These are phyloP conservation scores for Cynocephalus volans DNA, from an alignment of 2,113 vertebrate species.

Conservation along the genomic window DNA sequence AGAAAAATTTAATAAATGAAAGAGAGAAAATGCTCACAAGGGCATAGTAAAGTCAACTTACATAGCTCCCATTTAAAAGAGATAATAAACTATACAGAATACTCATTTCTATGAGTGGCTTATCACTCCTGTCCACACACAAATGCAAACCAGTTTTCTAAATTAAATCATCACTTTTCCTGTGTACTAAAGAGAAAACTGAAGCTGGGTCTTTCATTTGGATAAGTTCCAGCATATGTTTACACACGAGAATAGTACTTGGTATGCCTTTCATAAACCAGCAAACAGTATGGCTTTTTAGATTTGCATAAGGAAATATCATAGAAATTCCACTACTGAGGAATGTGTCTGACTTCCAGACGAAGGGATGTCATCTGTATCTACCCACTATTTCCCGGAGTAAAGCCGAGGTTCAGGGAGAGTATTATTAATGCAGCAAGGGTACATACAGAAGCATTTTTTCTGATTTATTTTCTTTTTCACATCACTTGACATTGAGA, in stretches of 20 bases:
- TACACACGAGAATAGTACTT: background rate
- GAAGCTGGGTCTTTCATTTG: constrained; percentile 47
- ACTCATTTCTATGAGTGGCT: constrained; percentile 19
- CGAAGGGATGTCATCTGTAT: background rate
- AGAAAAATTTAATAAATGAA: constrained; percentile 47
- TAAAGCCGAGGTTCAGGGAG: constrained; percentile 24
- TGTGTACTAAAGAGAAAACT: background rate
- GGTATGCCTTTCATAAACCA: constrained; percentile 1
- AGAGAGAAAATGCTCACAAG: constrained; percentile 20
- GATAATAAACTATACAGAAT: background rate
- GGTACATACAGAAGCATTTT: background rate
- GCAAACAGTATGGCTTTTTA: background rate
- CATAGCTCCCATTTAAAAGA: background rate
- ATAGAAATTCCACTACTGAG: background rate
- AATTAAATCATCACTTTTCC: constrained; percentile 37
- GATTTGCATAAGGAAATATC: constrained; percentile 54
- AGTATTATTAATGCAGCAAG: background rate
- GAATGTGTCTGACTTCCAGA: constrained; percentile 32
- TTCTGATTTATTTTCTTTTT: background rate
- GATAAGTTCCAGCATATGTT: constrained; percentile 30
- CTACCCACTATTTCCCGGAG: constrained; percentile 20
- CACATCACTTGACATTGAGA: background rate
- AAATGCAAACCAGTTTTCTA: background rate
- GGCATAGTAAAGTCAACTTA: constrained; percentile 44
- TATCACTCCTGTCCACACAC: constrained; percentile 18